Conservation (phyloP, 2,888 invertebrate species). For the Aporophyla lueneburgensis region DNA sequence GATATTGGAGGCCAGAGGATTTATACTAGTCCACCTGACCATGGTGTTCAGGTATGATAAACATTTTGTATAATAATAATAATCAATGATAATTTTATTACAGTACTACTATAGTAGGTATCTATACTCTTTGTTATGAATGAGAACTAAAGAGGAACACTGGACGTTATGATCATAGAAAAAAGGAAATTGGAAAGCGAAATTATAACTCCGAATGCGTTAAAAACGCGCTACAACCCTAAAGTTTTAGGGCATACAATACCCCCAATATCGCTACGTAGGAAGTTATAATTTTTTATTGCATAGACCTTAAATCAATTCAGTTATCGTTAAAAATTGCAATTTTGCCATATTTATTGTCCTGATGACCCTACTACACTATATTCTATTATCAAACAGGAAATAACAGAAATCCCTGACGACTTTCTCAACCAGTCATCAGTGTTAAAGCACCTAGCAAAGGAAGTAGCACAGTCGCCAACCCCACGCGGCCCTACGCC, state of each 20-base stretch:
- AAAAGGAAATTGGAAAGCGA: background rate
- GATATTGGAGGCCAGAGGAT: constrained; percentile 89
- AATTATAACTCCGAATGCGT: background rate
- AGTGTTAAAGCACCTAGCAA: constrained; percentile 95
- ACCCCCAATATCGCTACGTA: background rate
- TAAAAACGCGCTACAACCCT: background rate
- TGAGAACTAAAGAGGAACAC: background rate
- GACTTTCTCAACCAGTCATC: constrained; percentile 96
- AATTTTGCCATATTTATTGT: background rate
- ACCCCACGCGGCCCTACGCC: constrained; percentile 82
- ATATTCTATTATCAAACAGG: constrained; percentile 73
- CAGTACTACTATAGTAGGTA: too few relatives aligned
- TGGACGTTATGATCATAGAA: background rate
- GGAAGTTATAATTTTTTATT: background rate
- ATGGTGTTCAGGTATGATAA: constrained; percentile 87
- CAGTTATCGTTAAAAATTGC: background rate
- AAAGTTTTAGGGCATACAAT: background rate
- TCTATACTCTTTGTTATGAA: too few relatives aligned
- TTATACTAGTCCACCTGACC: constrained; percentile 88
- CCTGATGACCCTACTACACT: background rate
- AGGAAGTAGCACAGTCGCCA: constrained; percentile 92
- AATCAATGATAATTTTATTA: background rate
- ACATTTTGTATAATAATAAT: background rate
- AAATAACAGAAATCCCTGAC: constrained; percentile 96
- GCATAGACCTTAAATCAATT: background rate